Evolutionary conservation across 2,888 invertebrate genomes (phyloP), one percentile per base, ranked within the genome.

Genomic region (Sarcophaga rosellei): DNA sequence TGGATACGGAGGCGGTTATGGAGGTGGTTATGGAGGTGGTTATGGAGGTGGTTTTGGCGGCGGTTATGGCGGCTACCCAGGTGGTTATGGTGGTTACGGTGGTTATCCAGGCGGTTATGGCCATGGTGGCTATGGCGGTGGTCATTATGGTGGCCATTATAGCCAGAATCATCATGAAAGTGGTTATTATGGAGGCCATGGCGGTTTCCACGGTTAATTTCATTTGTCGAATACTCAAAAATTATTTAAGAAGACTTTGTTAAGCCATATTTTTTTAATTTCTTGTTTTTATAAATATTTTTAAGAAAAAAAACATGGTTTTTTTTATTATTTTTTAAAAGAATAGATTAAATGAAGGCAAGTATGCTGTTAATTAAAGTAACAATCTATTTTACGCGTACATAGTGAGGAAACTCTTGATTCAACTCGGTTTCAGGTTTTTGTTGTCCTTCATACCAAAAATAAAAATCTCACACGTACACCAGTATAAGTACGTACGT

Each of bases 1-100:
- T 0, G 90, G 53, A 5, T 53, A 53, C 17, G 53, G n/a, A n/a
- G n/a, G 90, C 5, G 90, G 90, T 4, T 89, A 89, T 77, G 90
- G 92, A 2, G 91, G 91, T 2, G 89, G 90, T 68, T 53, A 57
- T 17, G 86, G 87, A n/a, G n/a, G n/a, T 5, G 90, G 25, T 89
- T 79, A 44, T 66, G 6, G 88, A 10, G 89, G 90, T 45, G 89
- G 89, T 21, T 88, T 89, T 62, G 65, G 78, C 6, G 87, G 82
- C 10, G 84, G 86, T 61, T 82, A 84, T 35, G 85, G 83, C 21
- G 88, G 88, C 15, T 87, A 82, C 70, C 72, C 77, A 10, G 81
- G 87, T 25, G 65, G 81, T 25, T 81, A 84, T 57, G 81, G 85
- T 17, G 75, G 86, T 44, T 70, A 78, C 47, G 62, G 70, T 10